Base-by-base conservation (phyloP, 1,140 invertebrate species). In the Caenorhabditis brenneri region DNA sequence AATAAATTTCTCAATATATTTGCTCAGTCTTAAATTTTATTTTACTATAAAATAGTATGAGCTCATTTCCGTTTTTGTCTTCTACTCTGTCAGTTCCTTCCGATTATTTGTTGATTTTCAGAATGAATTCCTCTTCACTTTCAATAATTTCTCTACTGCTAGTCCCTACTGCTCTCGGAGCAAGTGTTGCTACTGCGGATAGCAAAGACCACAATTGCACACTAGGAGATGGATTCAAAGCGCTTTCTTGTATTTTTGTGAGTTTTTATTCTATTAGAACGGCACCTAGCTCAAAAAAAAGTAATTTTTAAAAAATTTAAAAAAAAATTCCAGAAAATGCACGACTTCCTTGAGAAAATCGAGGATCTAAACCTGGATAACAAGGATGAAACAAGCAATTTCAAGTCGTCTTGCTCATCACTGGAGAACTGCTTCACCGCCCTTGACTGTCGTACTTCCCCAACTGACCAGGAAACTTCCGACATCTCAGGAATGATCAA, bases 401-500 rank as follows among this genome's bases (percentile, higher is more conserved):
- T 65, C 31, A 65, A 65, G 24, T n/a, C 12, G 9, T 65, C 58
- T 1, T 65, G 58, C 2, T 16, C 19, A 29, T 65, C 58, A 33
- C 58, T 65, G 7, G 22, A 36, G 12, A 33, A 65, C 29, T 65
- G 58, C 36, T 65, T 65, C 16, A 36, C 29, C 2, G 29, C 58
- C 5, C 31, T 65, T 3, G 58, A 65, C 31, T 65, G 58, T 7
- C n/a, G 24, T 33, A 65, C 58, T 33, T 65, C 53, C 10, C 10
- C 53, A 29, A 58, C 31, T 16, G 58, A 65, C 24, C 9, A 65
- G 3, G 31, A 65, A 36, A 65, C 58, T n/a, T 65, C 58, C 0
- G 58, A 65, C 36, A 65, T 65, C 19, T 65, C 58, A 4, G 58
- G 58, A n/a, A 65, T 65, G 58, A 65, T 65, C 31, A 65, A 65